Percentiles rank a stretch among this genome's conserved stretches.
Conservation (phyloP, 2,113 vertebrate species). For the Cathartes aura region DNA sequence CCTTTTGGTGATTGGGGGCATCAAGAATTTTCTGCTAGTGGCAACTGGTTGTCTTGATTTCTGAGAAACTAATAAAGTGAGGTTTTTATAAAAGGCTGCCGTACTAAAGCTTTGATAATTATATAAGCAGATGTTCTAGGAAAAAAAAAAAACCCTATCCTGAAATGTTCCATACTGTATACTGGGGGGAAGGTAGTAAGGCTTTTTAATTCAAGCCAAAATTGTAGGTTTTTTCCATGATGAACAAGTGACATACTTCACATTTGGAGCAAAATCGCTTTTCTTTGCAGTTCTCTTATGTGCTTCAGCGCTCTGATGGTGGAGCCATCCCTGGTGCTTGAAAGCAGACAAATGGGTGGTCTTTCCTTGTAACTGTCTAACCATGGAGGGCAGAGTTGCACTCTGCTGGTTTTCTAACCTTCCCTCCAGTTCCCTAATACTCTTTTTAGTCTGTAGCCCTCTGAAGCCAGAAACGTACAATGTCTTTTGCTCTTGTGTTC, state of each 20-base stretch:
- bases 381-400: background rate
- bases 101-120: background rate
- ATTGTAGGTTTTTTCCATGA: background rate
- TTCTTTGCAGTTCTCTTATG: background rate
- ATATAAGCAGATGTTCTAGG: background rate
- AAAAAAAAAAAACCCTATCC: background rate
- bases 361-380: background rate
- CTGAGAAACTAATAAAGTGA: background rate
- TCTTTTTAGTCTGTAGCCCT: background rate
- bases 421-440: background rate
- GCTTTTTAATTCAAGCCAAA: background rate
- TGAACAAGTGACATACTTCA: background rate
- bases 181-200: background rate
- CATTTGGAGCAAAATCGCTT: background rate
- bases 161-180: background rate
- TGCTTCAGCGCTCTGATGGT: background rate
- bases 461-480: background rate
- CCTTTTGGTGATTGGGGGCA: background rate
- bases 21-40: background rate
- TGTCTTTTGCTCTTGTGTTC: background rate
- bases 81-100: background rate
- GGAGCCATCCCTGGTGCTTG: background rate
- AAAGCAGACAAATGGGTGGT: background rate
- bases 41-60: background rate
- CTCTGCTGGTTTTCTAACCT: background rate